These are phyloP conservation scores for Bettongia penicillata DNA, from an alignment of 2,113 vertebrate genomes.

Conservation along the genomic window DNA sequence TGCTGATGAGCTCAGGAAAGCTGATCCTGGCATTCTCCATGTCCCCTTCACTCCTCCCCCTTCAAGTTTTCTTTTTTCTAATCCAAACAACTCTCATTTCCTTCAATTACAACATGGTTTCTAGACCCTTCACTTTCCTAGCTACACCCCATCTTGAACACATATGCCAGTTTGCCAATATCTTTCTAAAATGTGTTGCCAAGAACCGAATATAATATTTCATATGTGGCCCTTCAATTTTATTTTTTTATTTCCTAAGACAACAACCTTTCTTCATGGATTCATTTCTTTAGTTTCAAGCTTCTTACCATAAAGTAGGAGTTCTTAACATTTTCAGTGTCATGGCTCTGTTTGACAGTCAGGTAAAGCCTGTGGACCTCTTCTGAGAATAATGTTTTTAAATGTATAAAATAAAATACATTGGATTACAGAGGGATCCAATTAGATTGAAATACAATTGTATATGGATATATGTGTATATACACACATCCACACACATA, in stretches of 20 bases:
- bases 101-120: not conserved
- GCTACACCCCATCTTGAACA: not conserved
- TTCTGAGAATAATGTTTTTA: not conserved
- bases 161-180: not conserved
- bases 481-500: too few species aligned
- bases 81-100: not conserved
- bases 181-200: not conserved
- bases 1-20: not conserved
- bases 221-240: not conserved
- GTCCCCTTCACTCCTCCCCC: not conserved
- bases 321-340: not conserved
- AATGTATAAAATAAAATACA: not conserved
- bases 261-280: not conserved
- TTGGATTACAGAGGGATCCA: not conserved
- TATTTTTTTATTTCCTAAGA: not conserved
- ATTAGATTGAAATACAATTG: not conserved
- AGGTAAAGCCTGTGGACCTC: not conserved
- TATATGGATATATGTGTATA: not conserved
- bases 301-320: not conserved
- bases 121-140: not conserved
- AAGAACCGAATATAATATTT: not conserved
- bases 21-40: not conserved
- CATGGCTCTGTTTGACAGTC: not conserved
- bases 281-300: not conserved
- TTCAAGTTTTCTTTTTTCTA: not conserved